Conservation (phyloP, 2,888 invertebrate species). For the Pheosia gnoma region DNA sequence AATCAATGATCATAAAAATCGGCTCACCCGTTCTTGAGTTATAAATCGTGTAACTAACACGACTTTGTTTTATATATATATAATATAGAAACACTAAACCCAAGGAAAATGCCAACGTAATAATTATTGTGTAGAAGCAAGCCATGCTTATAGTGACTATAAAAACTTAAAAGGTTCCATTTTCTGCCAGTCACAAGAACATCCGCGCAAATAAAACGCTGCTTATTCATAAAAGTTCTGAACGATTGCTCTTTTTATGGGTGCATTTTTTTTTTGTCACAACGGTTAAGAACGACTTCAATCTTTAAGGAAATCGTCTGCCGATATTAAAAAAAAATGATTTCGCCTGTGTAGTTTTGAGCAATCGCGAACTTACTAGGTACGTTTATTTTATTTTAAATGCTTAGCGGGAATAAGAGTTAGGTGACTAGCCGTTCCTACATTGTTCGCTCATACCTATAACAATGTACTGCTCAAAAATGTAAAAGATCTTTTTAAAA, state of each 20-base stretch:
- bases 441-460: too few relatives aligned
- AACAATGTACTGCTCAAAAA: too few relatives aligned
- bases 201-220: slow-evolving; percentile 6
- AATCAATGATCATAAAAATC: too few relatives aligned
- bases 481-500: too few relatives aligned
- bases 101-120: too few relatives aligned
- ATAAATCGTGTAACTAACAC: too few relatives aligned
- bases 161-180: neutral
- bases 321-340: neutral
- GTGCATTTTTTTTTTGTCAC: neutral
- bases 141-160: neutral
- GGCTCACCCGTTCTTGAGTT: too few relatives aligned
- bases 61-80: too few relatives aligned
- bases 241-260: slow-evolving; percentile 1
- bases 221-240: neutral
- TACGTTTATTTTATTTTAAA: too few relatives aligned
- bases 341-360: neutral
- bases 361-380: neutral
- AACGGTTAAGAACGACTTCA: neutral
- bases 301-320: neutral
- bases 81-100: too few relatives aligned
- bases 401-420: too few relatives aligned
- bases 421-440: too few relatives aligned
- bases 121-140: neutral
- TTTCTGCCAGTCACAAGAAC: slow-evolving; percentile 22